Conservation (phyloP, 2,113 vertebrate species). For the Macroglossus sobrinus region DNA sequence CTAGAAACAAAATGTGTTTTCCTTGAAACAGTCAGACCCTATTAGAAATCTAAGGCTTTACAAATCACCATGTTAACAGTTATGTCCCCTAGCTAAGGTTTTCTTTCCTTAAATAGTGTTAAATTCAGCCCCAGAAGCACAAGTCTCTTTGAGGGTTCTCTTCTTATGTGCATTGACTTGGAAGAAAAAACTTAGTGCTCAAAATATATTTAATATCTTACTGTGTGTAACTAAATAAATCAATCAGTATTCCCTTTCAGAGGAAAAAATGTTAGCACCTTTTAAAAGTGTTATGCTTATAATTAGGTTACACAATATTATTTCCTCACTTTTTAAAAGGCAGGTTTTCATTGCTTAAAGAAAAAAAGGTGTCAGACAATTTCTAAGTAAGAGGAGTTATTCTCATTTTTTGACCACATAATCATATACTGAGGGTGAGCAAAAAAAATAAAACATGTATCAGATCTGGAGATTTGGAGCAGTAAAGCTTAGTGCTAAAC, state of each 20-base stretch:
- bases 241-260: neutral
- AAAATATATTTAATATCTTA: slow-evolving; percentile 59
- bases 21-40: slow-evolving; percentile 84
- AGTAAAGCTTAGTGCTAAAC: neutral
- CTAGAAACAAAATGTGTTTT: slow-evolving; percentile 84
- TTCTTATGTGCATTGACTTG: slow-evolving; percentile 78
- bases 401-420: neutral
- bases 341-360: neutral
- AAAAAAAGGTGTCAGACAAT: neutral
- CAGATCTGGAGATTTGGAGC: neutral
- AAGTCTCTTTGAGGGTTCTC: slow-evolving; percentile 77
- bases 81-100: slow-evolving; percentile 83
- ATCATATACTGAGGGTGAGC: neutral
- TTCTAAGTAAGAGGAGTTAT: neutral
- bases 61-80: slow-evolving; percentile 84
- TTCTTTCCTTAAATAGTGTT: slow-evolving; percentile 86
- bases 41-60: slow-evolving; percentile 85
- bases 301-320: neutral
- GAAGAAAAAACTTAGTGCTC: slow-evolving; percentile 77
- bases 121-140: slow-evolving; percentile 83
- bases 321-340: slow-evolving; percentile 23
- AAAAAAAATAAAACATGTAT: neutral
- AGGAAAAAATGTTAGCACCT: neutral
- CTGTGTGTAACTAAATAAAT: slow-evolving; percentile 33
- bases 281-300: slow-evolving; percentile 9